phyloP scores from a whole-genome alignment of 2,797 vertebrate genomes.

The Ataeniobius toweri region DNA sequence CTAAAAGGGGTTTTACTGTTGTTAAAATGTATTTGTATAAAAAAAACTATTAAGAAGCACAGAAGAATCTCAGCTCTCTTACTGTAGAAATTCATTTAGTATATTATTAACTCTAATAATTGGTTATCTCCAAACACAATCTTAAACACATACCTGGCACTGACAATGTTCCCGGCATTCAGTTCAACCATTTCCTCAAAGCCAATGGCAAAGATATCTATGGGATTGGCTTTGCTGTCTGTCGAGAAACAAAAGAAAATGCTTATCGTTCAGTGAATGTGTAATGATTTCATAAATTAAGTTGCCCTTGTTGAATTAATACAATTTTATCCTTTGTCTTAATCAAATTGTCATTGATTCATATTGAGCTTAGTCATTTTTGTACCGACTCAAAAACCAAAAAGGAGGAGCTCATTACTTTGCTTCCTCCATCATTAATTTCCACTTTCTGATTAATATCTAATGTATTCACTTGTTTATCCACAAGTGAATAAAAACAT shows the following conservation, averaged over 20 bases:
- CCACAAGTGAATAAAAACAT: background rate
- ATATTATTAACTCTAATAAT: background rate
- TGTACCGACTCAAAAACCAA: background rate
- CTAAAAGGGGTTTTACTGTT: no score
- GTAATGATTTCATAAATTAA: background rate
- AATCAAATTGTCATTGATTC: background rate
- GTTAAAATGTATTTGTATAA: no score
- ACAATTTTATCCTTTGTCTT: background rate
- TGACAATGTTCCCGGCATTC: conserved; percentile 98
- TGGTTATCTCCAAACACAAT: conserved; percentile 1
- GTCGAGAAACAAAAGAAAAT: conserved; percentile 34
- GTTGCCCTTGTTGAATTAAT: background rate
- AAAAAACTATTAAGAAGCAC: background rate
- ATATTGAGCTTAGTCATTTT: background rate
- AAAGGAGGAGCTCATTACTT: background rate
- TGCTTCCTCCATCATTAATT: background rate
- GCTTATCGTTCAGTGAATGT: background rate
- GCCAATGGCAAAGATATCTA: conserved; percentile 97
- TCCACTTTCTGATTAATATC: background rate
- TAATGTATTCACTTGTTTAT: background rate
- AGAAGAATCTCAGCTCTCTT: background rate
- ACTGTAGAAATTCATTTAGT: background rate
- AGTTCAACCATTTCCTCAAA: conserved; percentile 99
- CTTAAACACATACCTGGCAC: conserved; percentile 86
- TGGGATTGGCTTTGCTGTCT: conserved; percentile 91